A percentile compares a stretch with the other conserved stretches of the same genome.
Evolutionary conservation across 2,797 vertebrate genomes (phyloP).

Genomic region (Aphelocoma californica): DNA sequence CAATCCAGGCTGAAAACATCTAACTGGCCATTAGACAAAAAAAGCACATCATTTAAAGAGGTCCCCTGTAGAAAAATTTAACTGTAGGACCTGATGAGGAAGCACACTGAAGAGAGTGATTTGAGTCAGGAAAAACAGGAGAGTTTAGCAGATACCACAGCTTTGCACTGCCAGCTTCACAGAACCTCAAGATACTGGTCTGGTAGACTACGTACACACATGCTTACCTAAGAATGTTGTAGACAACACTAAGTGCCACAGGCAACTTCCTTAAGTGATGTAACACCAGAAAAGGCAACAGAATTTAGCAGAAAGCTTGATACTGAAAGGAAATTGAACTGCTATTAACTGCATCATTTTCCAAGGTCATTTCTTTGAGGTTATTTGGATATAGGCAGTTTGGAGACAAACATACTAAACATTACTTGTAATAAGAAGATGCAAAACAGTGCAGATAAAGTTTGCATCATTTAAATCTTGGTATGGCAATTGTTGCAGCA

Average conservation of each 20-base stretch:
- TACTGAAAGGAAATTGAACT: background rate
- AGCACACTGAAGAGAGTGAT: background rate
- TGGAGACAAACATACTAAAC: background rate
- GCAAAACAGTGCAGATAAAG: background rate
- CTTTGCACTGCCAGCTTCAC: background rate
- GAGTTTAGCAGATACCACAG: background rate
- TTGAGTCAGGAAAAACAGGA: background rate
- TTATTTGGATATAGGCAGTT: background rate
- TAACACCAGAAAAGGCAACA: background rate
- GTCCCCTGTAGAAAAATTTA: background rate
- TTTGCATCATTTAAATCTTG: background rate
- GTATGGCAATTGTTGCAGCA: background rate
- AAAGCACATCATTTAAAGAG: background rate
- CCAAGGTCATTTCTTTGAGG: background rate
- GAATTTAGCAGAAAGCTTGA: background rate
- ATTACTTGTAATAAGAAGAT: background rate
- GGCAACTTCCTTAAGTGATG: background rate
- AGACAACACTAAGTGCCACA: background rate
- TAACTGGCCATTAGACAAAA: background rate
- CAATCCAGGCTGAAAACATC: background rate
- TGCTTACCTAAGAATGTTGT: accelerated
- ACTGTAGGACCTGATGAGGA: background rate
- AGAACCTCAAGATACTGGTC: background rate
- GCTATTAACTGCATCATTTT: background rate
- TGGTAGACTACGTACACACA: background rate